phyloP scores from a whole-genome alignment of 2,113 vertebrate species.

The Eublepharis macularius region DNA sequence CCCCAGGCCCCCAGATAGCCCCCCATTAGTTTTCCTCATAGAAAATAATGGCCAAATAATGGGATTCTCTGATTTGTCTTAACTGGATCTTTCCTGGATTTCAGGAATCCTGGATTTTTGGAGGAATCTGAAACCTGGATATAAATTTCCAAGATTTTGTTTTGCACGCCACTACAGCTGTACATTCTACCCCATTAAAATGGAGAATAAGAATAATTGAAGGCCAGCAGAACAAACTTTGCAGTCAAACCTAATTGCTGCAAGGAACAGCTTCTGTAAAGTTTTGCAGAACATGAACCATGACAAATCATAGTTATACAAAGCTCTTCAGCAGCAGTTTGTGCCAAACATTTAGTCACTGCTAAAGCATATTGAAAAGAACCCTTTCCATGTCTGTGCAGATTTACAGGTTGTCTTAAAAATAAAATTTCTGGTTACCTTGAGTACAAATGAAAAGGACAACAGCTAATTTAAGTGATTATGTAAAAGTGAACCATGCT shows the following conservation, averaged over 20 bases:
- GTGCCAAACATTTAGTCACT: neutral
- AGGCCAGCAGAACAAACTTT: constrained; percentile 24
- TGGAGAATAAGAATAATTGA: neutral
- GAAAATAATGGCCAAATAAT: no score
- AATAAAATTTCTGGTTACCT: neutral
- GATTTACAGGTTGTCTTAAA: neutral
- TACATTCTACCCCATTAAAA: constrained; percentile 1
- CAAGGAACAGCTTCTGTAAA: neutral
- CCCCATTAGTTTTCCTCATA: no score
- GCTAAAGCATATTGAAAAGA: neutral
- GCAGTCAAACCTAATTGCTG: neutral
- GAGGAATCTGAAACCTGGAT: no score
- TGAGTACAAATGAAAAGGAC: neutral
- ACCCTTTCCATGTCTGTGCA: neutral
- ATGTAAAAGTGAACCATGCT: neutral
- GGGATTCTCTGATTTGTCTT: no score
- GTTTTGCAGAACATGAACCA: neutral
- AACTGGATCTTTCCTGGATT: no score
- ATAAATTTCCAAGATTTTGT: no score
- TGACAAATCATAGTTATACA: neutral
- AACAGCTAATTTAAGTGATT: no score
- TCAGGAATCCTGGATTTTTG: no score
- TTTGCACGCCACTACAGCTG: no score
- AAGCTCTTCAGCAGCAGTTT: neutral
- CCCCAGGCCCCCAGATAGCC: no score